Evolutionary conservation across 2,888 invertebrate genomes (phyloP), one percentile per base, ranked within the genome.

Genomic region (Spodoptera exigua): DNA sequence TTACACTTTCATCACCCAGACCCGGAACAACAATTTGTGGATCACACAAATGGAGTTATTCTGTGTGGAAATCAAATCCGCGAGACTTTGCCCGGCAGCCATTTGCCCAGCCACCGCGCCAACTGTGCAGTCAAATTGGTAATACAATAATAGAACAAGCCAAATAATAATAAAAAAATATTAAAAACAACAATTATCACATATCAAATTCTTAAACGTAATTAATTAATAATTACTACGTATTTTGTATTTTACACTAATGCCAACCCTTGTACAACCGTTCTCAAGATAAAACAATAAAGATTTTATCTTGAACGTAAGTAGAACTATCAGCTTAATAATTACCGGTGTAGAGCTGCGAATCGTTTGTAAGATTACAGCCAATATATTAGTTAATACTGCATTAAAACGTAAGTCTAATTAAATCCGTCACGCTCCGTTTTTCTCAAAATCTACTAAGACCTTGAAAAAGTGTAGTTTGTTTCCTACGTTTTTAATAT

Each of bases 391-490:
- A 63, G 75, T 78, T 76, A 78, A 78, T 74, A 67, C 76, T 80
- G 79, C 79, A 79, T 71, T 74, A 80, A 78, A 79, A 76, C 67
- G 77, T 78, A 76, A 74, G 57, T 64, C 70, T 82, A 85, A 86
- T 84, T 87, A 83, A 83, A 79, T 77, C 70, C 81, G 86, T 87
- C 81, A 88, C 86, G 89, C 84, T 88, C 85, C 88, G 88, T 82
- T 89, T 87, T 84, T 80, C 76, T 77, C 60, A 83, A 86, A 87
- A 79, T 81, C 83, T 81, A 83, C 82, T 74, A 70, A 75, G 77
- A 80, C 89, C 89, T 89, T 89, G 89, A 81, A 80, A 77, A 84
- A 76, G 58, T 76, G 79, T 75, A 72, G 65, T 27, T 80, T 79
- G 75, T 85, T 87, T 88, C 87, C 87, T 85, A 80, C 80, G 68